A percentile compares a stretch with the other conserved stretches of the same genome.
Evolutionary conservation across 2,113 vertebrate species (phyloP).

Genomic region (Elephantulus edwardii): DNA sequence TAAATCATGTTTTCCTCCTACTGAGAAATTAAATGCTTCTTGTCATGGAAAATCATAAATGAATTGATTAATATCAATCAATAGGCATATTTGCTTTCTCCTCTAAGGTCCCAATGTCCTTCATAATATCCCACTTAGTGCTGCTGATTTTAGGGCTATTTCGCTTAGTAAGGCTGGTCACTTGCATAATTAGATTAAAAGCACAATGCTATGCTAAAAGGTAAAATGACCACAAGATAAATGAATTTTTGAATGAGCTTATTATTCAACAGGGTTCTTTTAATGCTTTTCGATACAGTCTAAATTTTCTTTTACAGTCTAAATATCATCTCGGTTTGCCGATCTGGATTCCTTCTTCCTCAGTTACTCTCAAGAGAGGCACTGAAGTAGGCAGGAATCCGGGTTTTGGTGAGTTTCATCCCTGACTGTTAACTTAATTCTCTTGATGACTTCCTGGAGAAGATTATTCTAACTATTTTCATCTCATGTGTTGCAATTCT

Average conservation of each 20-base stretch:
- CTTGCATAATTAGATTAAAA: conserved; percentile 41
- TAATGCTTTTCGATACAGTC: background rate
- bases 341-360: background rate
- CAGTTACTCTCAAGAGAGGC: background rate
- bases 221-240: background rate
- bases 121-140: conserved; percentile 62
- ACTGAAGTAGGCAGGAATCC: background rate
- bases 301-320: background rate
- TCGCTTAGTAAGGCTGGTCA: conserved; percentile 40
- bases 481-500: conserved; percentile 14
- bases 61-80: no score
- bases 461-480: conserved; percentile 46
- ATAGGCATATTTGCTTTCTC: conserved; percentile 25
- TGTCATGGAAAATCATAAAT: conserved; percentile 2
- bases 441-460: background rate
- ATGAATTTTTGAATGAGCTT: background rate
- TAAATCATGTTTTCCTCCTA: background rate
- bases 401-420: background rate
- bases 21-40: conserved; percentile 13
- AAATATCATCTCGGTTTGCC: background rate
- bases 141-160: background rate
- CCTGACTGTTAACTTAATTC: conserved; percentile 2
- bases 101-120: conserved; percentile 60
- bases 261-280: background rate
- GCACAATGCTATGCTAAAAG: conserved; percentile 47